Evolutionary conservation across 2,797 vertebrate genomes (phyloP).

Genomic region (Crypturellus tataupa): DNA sequence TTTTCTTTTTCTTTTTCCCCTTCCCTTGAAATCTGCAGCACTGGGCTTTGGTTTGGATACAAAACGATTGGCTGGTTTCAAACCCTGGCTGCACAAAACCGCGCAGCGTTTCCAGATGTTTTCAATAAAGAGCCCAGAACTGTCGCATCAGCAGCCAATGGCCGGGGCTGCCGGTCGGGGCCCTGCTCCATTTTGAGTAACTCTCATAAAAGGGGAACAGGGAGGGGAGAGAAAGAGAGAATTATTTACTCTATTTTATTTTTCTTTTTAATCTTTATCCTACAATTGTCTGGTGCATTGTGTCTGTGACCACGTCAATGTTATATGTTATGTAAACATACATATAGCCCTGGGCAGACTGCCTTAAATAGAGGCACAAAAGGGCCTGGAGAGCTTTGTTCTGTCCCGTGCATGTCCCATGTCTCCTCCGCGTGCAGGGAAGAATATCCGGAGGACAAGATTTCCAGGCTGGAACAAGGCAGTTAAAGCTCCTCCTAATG

Average conservation of each 20-base stretch:
- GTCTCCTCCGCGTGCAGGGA: not conserved
- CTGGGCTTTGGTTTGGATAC: constrained; percentile 74
- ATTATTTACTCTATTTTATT: not conserved
- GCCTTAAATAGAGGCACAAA: constrained; percentile 22
- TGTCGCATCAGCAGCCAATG: constrained; percentile 76
- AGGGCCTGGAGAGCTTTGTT: constrained; percentile 7
- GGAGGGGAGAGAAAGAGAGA: not conserved
- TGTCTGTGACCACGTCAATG: not conserved
- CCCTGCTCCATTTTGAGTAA: constrained; percentile 64
- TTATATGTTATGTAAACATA: not conserved
- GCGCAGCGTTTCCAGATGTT: constrained; percentile 80
- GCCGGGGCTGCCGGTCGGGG: not conserved
- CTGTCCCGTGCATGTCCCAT: not conserved
- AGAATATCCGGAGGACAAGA: not conserved
- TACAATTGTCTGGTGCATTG: not conserved
- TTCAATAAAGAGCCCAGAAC: constrained; percentile 79
- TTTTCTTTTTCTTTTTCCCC: not conserved
- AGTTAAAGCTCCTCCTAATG: constrained; percentile 53
- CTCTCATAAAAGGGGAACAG: not conserved
- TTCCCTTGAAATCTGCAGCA: constrained; percentile 47
- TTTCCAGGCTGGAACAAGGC: constrained; percentile 12
- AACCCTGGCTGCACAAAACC: constrained; percentile 65
- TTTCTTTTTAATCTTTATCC: not conserved
- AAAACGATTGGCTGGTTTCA: constrained; percentile 79
- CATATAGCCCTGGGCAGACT: not conserved